phyloP scores from a whole-genome alignment of 2,113 vertebrate species.

The Butorides virescens region DNA sequence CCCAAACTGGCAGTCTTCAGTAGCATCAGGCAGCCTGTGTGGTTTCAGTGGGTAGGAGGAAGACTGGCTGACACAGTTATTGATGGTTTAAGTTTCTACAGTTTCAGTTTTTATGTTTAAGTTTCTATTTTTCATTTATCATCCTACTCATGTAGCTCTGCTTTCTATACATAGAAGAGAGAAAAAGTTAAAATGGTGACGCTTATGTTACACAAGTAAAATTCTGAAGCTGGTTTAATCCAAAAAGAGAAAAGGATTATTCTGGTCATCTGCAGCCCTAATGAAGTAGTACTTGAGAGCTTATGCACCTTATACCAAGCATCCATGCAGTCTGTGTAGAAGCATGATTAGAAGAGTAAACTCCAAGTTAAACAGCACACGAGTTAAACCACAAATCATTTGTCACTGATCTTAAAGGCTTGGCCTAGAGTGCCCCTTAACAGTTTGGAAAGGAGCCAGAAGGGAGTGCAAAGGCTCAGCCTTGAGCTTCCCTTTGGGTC shows the following conservation, averaged over 20 bases:
- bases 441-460: background rate
- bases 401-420: background rate
- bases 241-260: background rate
- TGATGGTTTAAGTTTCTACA: background rate
- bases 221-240: background rate
- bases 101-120: background rate
- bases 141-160: background rate
- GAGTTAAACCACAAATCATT: background rate
- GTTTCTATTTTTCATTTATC: background rate
- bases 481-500: background rate
- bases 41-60: background rate
- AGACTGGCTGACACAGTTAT: background rate
- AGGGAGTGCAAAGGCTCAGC: background rate
- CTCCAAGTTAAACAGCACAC: background rate
- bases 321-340: background rate
- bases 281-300: background rate
- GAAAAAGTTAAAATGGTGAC: background rate
- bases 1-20: background rate
- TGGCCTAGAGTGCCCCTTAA: background rate
- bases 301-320: background rate
- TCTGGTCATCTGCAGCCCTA: background rate
- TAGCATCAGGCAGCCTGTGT: background rate
- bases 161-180: background rate
- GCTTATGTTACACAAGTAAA: background rate
- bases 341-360: background rate